These are phyloP conservation scores for Theocolax elegans DNA, from an alignment of 1,140 invertebrate species.

Conservation along the genomic window DNA sequence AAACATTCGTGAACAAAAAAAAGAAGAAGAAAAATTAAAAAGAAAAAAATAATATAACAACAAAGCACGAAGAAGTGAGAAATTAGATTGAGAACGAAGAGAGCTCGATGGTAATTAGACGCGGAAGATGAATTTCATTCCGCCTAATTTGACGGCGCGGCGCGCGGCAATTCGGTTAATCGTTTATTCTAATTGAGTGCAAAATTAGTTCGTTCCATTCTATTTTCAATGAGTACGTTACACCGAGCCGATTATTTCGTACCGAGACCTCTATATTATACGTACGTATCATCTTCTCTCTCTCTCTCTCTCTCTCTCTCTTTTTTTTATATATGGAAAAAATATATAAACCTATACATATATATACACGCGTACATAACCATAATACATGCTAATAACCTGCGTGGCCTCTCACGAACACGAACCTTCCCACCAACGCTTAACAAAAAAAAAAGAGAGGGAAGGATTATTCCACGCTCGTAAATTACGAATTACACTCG, in stretches of 20 bases:
- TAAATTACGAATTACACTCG: constrained; percentile 35
- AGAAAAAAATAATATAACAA: too few species aligned
- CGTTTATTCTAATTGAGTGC: constrained; percentile 35
- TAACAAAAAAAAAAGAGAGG: constrained; percentile 30
- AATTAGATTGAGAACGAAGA: background rate
- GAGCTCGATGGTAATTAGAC: constrained; percentile 25
- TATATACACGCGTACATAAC: constrained; percentile 7
- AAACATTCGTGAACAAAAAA: too few species aligned
- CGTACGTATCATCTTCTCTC: too few species aligned
- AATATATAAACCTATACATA: background rate
- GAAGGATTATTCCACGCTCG: constrained; percentile 25
- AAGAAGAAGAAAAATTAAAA: too few species aligned
- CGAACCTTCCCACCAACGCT: constrained; percentile 32
- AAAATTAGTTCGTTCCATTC: constrained; percentile 34
- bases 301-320: too few species aligned
- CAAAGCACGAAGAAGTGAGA: background rate
- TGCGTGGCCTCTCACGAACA: constrained; percentile 27
- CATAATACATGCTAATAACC: constrained; percentile 40
- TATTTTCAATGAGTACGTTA: constrained; percentile 10
- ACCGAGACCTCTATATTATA: too few species aligned
- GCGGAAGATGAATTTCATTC: constrained; percentile 27
- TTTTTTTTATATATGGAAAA: constrained; percentile 10
- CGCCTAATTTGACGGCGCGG: constrained; percentile 14
- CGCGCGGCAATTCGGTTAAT: constrained; percentile 32
- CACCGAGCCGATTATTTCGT: constrained; percentile 10